Evolutionary conservation across 2,888 invertebrate species (phyloP).

Genomic region (Chouioia cunea): DNA sequence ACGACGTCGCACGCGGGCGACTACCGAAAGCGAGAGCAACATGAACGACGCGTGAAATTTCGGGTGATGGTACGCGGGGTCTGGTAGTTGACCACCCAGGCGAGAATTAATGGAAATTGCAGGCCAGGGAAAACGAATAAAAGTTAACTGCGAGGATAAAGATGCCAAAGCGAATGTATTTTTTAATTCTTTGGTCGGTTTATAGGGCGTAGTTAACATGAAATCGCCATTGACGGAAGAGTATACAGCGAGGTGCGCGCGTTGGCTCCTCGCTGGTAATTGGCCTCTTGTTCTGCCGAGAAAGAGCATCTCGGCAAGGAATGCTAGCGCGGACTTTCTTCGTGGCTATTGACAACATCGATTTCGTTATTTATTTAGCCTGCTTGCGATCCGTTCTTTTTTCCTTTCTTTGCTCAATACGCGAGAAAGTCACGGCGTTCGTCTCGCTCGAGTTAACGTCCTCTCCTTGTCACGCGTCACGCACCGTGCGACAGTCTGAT

Average conservation of each 20-base stretch:
- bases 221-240: conserved; percentile 33
- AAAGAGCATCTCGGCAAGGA: not conserved
- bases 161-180: conserved; percentile 16
- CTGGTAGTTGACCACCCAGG: too few species aligned
- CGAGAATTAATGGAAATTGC: not conserved
- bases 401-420: conserved; percentile 46
- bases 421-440: conserved; percentile 42
- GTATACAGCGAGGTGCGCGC: conserved; percentile 7
- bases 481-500: conserved; percentile 28
- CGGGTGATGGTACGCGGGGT: too few species aligned
- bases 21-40: not conserved
- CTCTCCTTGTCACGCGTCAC: conserved; percentile 47
- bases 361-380: conserved; percentile 46
- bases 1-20: conserved; percentile 21
- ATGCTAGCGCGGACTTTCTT: conserved; percentile 39
- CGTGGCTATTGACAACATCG: conserved; percentile 36
- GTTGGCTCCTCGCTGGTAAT: too few species aligned
- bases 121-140: conserved; percentile 17
- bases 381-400: conserved; percentile 27
- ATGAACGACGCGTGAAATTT: too few species aligned
- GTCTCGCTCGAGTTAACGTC: conserved; percentile 45
- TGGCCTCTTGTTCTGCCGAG: conserved; percentile 18
- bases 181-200: conserved; percentile 16
- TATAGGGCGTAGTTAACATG: conserved; percentile 43
- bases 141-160: conserved; percentile 42